Evolutionary conservation across 2,113 vertebrate genomes (phyloP).

Genomic region (Ginglymostoma cirratum): DNA sequence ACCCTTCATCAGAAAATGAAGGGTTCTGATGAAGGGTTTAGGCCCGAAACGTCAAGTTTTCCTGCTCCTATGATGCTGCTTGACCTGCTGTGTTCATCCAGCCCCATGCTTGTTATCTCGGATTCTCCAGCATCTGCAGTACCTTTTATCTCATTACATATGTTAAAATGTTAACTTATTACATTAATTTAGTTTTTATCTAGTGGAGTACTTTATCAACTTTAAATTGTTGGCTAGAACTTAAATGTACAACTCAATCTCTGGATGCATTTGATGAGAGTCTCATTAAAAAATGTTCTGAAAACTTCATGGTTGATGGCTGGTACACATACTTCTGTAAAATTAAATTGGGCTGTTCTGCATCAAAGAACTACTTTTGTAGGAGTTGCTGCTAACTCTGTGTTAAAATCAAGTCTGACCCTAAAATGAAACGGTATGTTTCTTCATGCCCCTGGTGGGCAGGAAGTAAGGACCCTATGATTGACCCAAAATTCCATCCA

Average conservation of each 20-base stretch:
- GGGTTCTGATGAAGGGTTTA: too few relatives aligned
- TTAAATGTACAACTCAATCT: not conserved
- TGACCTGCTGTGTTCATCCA: too few relatives aligned
- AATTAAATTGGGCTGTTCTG: constrained; percentile 2
- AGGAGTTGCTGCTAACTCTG: not conserved
- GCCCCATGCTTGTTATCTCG: too few relatives aligned
- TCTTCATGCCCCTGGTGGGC: too few relatives aligned
- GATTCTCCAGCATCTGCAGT: too few relatives aligned
- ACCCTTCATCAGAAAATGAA: too few relatives aligned
- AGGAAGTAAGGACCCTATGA: too few relatives aligned
- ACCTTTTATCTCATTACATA: too few relatives aligned
- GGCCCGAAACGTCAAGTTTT: too few relatives aligned
- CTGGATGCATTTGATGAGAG: not conserved
- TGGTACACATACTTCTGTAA: not conserved
- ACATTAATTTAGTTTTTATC: not conserved
- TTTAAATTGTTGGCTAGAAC: not conserved
- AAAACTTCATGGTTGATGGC: not conserved
- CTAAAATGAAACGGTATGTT: not conserved
- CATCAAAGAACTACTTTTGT: not conserved
- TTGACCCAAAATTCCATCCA: too few relatives aligned
- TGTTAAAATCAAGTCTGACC: not conserved
- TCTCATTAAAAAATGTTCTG: not conserved
- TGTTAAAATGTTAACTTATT: not conserved
- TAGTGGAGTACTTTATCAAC: not conserved
- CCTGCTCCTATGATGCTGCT: too few relatives aligned